phyloP scores from a whole-genome alignment of 2,888 invertebrate genomes.

The Stenurella melanura region DNA sequence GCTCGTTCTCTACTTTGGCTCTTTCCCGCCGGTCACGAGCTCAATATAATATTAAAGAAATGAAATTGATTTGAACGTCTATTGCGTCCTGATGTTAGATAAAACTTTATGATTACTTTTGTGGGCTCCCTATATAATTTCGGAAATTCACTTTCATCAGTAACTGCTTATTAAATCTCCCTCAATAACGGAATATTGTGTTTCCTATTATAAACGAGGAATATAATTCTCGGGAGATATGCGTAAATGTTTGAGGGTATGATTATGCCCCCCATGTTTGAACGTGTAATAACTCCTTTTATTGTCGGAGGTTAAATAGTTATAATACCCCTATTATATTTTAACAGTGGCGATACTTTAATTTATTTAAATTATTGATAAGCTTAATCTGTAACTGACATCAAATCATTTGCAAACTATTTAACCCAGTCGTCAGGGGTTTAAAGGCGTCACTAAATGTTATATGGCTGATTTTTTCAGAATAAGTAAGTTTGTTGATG shows the following conservation, averaged over 20 bases:
- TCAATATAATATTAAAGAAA: slow-evolving; percentile 73
- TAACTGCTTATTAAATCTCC: slow-evolving; percentile 40
- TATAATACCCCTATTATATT: no score
- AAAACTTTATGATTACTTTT: slow-evolving; percentile 72
- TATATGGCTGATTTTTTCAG: no score
- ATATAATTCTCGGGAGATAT: not conserved
- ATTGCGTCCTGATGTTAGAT: slow-evolving; percentile 63
- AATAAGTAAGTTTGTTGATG: no score
- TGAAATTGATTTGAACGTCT: slow-evolving; percentile 70
- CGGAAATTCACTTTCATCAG: slow-evolving; percentile 36
- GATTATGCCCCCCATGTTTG: no score
- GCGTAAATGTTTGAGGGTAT: not conserved
- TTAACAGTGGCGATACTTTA: no score
- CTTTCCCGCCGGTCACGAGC: slow-evolving; percentile 68
- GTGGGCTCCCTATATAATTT: slow-evolving; percentile 54
- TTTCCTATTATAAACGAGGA: not conserved
- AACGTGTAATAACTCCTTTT: no score
- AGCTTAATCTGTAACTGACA: no score
- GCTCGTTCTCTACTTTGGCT: slow-evolving; percentile 51
- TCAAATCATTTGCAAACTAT: no score
- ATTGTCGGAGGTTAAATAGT: no score
- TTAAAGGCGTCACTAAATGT: no score
- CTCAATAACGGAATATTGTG: slow-evolving; percentile 16
- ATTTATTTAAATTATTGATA: no score
- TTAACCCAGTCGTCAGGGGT: no score